These are phyloP conservation scores for Aphelenchoides avenae DNA, from an alignment of 1,140 invertebrate species.

Conservation along the genomic window DNA sequence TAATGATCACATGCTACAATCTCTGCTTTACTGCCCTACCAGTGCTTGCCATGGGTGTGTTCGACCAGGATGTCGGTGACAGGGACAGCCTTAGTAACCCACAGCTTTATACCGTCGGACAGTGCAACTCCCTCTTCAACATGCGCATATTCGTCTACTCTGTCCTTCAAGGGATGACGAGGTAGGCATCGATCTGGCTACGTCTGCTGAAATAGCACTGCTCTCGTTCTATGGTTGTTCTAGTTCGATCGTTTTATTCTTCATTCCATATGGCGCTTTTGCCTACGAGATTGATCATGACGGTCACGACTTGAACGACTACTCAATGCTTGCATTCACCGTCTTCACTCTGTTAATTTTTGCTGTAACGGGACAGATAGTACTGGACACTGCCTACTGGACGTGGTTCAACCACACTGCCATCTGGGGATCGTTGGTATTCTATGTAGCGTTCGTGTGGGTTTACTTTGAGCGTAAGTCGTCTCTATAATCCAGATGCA, in stretches of 20 bases:
- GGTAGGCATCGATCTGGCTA: conserved; percentile 26
- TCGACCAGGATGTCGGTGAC: conserved; percentile 73
- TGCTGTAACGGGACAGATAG: conserved; percentile 60
- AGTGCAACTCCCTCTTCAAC: conserved; percentile 88
- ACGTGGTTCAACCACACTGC: conserved; percentile 93
- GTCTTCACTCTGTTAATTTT: conserved; percentile 49
- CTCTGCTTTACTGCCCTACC: conserved; percentile 94
- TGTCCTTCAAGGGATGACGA: conserved; percentile 57
- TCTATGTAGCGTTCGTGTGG: conserved; percentile 77
- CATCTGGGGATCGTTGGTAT: conserved; percentile 91
- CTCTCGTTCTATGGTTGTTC: conserved; percentile 66
- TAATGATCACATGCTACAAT: conserved; percentile 97
- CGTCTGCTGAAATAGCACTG: no score
- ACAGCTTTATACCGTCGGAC: conserved; percentile 88
- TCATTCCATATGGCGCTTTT: conserved; percentile 82
- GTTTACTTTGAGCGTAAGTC: conserved; percentile 62
- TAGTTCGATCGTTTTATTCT: conserved; percentile 88
- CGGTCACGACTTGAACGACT: conserved; percentile 55
- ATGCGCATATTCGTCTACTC: conserved; percentile 67
- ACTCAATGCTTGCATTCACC: conserved; percentile 53
- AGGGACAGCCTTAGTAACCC: conserved; percentile 69
- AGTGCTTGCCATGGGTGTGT: conserved; percentile 84
- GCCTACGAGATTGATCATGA: conserved; percentile 28
- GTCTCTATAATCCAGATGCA: conserved; percentile 41
- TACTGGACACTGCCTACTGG: conserved; percentile 95